A percentile compares a stretch with the other conserved stretches of the same genome.
Conservation (phyloP, 2,888 invertebrate species). For the Diloba caeruleocephala region DNA sequence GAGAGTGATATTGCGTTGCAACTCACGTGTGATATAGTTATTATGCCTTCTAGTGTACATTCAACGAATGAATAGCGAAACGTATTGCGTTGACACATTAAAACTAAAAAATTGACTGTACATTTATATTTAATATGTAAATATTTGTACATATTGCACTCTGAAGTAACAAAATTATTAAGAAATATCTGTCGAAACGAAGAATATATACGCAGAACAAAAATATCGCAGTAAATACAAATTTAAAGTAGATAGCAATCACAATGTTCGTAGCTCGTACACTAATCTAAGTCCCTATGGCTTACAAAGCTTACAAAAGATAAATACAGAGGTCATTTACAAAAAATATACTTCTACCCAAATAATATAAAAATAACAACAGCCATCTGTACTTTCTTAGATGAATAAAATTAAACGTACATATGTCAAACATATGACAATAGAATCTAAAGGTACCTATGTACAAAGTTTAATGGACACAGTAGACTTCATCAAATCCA, state of each 20-base stretch:
- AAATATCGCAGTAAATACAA: constrained; percentile 81
- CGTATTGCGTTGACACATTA: constrained; percentile 87
- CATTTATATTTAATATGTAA: constrained; percentile 88
- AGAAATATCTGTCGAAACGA: constrained; percentile 84
- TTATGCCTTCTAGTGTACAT: constrained; percentile 86
- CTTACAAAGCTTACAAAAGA: constrained; percentile 87
- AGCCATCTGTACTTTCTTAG: constrained; percentile 89
- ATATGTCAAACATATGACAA: constrained; percentile 89
- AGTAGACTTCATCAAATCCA: constrained; percentile 71
- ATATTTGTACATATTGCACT: constrained; percentile 94
- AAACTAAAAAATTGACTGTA: constrained; percentile 88
- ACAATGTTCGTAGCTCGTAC: constrained; percentile 87
- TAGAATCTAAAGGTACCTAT: constrained; percentile 87
- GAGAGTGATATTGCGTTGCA: constrained; percentile 68
- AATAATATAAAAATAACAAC: constrained; percentile 90
- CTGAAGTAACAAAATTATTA: constrained; percentile 89
- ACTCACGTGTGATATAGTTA: constrained; percentile 83
- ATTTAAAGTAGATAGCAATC: constrained; percentile 83
- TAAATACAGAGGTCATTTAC: constrained; percentile 89
- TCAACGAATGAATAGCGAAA: constrained; percentile 82
- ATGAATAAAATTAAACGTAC: constrained; percentile 88
- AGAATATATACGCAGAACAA: constrained; percentile 82
- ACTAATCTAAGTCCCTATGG: constrained; percentile 86
- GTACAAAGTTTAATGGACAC: constrained; percentile 82
- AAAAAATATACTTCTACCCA: constrained; percentile 89